Evolutionary conservation across 2,888 invertebrate species (phyloP), one percentile per base, ranked within the genome.

Genomic region (Sylvicola cinctus): DNA sequence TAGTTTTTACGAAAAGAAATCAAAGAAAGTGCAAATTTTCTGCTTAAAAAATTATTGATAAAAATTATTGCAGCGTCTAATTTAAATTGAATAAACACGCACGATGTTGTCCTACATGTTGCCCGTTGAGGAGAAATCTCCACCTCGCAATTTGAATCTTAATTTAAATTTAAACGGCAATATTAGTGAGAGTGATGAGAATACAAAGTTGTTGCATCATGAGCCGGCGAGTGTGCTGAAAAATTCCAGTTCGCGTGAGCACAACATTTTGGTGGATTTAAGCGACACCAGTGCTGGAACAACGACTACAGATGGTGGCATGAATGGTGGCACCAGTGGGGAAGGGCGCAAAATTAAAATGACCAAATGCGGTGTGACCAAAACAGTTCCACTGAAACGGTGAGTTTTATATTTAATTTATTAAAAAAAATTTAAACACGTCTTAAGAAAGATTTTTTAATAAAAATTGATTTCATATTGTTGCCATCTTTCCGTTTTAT

Each of bases 101-200:
- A 28, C 28, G 5, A 79, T 79, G 79, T 62, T 79, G 62, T 78
- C 78, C 44, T 78, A 79, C 54, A 76, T 79, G 74, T 63, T 78
- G 46, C 78, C 78, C 34, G 70, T 74, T 49, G 77, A 76, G 49
- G 76, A 77, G 52, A 77, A 78, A 54, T 74, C 76, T 35, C 74
- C 76, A 36, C 69, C 51, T 46, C 53, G 37, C 23, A 39, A 39
- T 36, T 28, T 39, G 17, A 39, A 34, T 30, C 33, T 39, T 29
- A 35, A 37, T 28, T 34, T 39, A 32, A 36, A 33, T 20, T 17
- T 33, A 29, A 33, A 33, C 30, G 23, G 17, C 17, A 29, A 16
- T 14, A 15, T 27, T 16, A 33, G 30, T 31, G 29, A 13, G 14
- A 23, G 31, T 32, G 28, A 14, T 28, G 13, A 28, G 28, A 28